A percentile compares a stretch with the other conserved stretches of the same genome.
These are phyloP conservation scores for Nycticebus coucang DNA, from an alignment of 2,113 vertebrate species.

Conservation along the genomic window DNA sequence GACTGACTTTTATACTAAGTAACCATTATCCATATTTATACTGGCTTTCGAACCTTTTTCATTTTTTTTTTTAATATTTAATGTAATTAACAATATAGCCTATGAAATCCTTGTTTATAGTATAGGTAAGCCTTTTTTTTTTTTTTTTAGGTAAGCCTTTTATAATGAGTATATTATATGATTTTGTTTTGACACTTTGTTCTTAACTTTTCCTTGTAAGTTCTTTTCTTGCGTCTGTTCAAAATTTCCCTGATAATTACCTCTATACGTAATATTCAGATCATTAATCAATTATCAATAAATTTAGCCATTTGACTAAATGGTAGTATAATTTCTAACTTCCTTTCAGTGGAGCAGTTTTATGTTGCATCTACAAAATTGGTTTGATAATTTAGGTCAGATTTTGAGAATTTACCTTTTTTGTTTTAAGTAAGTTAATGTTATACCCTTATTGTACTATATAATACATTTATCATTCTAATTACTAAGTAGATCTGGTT, in stretches of 20 bases:
- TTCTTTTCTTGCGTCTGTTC: background rate
- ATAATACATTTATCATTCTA: background rate
- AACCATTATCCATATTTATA: background rate
- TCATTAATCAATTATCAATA: background rate
- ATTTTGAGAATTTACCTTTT: conserved; percentile 18
- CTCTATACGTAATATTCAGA: background rate
- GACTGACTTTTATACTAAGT: conserved; percentile 9
- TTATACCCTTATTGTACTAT: background rate
- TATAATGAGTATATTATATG: background rate
- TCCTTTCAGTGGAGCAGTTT: background rate
- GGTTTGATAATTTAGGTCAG: background rate
- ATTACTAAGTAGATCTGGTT: background rate
- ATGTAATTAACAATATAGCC: background rate
- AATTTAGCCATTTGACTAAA: background rate
- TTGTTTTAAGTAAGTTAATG: background rate
- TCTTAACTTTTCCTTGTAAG: background rate
- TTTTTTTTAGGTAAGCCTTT: background rate
- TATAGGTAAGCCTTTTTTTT: background rate
- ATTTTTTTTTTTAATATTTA: conserved; percentile 11
- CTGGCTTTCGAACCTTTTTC: background rate
- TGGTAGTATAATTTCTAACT: background rate
- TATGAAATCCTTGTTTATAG: background rate
- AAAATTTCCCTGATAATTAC: background rate
- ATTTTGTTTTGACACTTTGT: conserved; percentile 1
- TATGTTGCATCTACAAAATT: background rate